A percentile compares a stretch with the other conserved stretches of the same genome.
These are phyloP conservation scores for Xestia c-nigrum DNA, from an alignment of 2,888 invertebrate species.

Conservation along the genomic window DNA sequence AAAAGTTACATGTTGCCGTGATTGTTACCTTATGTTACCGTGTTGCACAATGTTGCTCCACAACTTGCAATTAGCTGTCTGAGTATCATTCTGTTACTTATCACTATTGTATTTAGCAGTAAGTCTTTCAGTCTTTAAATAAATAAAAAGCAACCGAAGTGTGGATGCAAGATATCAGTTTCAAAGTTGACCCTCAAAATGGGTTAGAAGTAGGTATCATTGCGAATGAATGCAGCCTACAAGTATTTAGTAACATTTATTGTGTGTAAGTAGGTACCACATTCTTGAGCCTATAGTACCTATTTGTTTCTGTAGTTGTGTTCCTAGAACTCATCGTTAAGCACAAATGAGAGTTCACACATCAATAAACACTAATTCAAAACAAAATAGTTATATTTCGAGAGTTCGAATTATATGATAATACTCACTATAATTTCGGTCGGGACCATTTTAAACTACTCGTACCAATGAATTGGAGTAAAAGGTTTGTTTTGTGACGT, in stretches of 20 bases:
- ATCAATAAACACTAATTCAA: not conserved
- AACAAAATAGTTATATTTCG: not conserved
- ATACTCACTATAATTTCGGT: not conserved
- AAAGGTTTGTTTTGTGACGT: constrained; percentile 16
- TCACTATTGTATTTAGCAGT: too few species aligned
- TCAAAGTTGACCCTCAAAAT: too few species aligned
- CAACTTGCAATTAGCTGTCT: too few species aligned
- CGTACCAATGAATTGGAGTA: not conserved
- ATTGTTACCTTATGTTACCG: too few species aligned
- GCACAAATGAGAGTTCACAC: not conserved
- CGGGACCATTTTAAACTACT: not conserved
- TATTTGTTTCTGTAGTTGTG: not conserved
- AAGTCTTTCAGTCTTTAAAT: too few species aligned
- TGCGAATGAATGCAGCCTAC: not conserved
- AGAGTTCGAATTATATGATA: not conserved
- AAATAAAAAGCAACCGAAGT: too few species aligned
- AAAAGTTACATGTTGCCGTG: too few species aligned
- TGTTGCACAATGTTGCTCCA: too few species aligned
- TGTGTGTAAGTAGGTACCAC: not conserved
- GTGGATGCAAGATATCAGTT: not conserved
- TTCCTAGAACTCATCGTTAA: not conserved
- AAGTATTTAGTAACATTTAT: not conserved
- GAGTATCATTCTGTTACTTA: too few species aligned
- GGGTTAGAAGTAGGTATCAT: too few species aligned
- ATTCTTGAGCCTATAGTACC: not conserved